Evolutionary conservation across 2,888 invertebrate genomes (phyloP), one percentile per base, ranked within the genome.

Genomic region (Limenitis camilla): DNA sequence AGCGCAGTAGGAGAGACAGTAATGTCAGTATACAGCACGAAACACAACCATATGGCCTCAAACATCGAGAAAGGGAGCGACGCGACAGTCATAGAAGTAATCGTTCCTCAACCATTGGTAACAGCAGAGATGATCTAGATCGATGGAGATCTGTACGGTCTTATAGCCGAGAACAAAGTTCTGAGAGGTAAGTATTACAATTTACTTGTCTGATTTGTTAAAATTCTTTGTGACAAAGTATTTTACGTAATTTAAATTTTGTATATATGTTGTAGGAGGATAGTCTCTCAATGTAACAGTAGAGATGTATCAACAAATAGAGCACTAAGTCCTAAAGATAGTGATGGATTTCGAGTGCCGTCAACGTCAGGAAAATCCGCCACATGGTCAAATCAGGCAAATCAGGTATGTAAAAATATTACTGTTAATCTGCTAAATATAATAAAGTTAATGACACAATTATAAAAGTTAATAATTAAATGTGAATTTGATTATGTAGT

Each of bases 151-250:
- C 87, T 1, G 65, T 86, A 55, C 69, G 87, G 36, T 87, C 86
- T 19, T 88, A 79, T 49, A 89, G 87, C 67, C 74, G 88, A 58
- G 88, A 88, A 65, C 87, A 86, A 44, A 88, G 88, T 56, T 73
- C 78, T 50, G 88, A 89, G 71, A 81, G 88, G 88, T 87, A 67
- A 59, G 64, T 30, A 27, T 30, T 45, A 5, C 10, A 41, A 43
- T 42, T 2, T 19, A 19, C 19, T 19, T 2, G 19, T 19, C 19
- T 19, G 19, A n/a, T n/a, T 3, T 19, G 19, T 1, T 19, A 19
- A 19, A 19, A 19, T 19, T 2, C 19, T 3, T 19, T 19, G 19
- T 19, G 19, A 19, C 19, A 19, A 19, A 2, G 19, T 40, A 30
- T 6, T n/a, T 49, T 40, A 27, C 30, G 6, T 39, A 40, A 41